Percentiles rank a stretch among this genome's conserved stretches.
These are phyloP conservation scores for Drosophila tripunctata DNA, from an alignment of 2,888 invertebrate species.

Conservation along the genomic window DNA sequence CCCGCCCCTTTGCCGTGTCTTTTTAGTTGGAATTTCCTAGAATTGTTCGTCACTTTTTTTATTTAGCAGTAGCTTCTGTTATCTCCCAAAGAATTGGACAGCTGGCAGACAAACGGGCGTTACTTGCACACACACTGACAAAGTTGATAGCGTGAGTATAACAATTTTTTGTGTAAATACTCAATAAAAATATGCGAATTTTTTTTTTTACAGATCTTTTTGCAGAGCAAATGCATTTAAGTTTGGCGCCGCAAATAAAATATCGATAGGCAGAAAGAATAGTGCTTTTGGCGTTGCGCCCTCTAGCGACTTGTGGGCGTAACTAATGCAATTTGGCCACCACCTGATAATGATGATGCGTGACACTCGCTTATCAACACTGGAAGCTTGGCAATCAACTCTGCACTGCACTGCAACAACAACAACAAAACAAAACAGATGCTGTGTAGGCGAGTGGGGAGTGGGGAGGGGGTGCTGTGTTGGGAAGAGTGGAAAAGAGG, in stretches of 20 bases:
- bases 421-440: not conserved
- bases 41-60: too few relatives aligned
- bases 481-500: not conserved
- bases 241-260: too few relatives aligned
- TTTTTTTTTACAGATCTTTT: too few relatives aligned
- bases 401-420: not conserved
- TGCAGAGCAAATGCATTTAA: too few relatives aligned
- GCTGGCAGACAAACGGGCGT: conserved; percentile 20
- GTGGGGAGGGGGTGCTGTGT: not conserved
- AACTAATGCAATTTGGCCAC: conserved; percentile 9
- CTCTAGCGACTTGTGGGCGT: conserved; percentile 2
- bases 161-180: too few relatives aligned
- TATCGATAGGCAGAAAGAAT: too few relatives aligned
- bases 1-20: not conserved
- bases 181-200: too few relatives aligned
- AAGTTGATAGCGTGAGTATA: too few relatives aligned
- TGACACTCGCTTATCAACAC: conserved; percentile 9
- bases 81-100: not conserved
- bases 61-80: not conserved
- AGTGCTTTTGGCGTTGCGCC: too few relatives aligned
- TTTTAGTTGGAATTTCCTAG: conserved; percentile 14
- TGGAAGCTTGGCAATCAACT: conserved; percentile 18
- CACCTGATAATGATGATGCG: conserved; percentile 9
- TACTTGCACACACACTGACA: too few relatives aligned
- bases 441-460: not conserved